Percentiles rank a stretch among this genome's conserved stretches.
phyloP scores from a whole-genome alignment of 2,113 vertebrate genomes.

The Vidua macroura region DNA sequence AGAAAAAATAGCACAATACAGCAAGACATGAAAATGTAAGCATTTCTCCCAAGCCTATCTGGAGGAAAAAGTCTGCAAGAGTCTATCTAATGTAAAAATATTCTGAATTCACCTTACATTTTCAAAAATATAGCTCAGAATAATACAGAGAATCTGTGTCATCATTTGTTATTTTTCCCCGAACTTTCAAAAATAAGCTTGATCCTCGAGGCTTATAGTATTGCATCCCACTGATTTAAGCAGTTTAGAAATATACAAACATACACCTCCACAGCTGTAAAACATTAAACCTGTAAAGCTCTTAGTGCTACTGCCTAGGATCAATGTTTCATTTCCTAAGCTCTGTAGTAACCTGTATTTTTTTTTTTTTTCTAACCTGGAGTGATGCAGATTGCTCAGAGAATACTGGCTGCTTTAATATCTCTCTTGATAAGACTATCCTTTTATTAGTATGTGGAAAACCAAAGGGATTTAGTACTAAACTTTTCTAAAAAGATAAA shows the following conservation, averaged over 20 bases:
- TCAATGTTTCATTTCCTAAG: conserved; percentile 12
- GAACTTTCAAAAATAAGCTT: conserved; percentile 4
- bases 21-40: not conserved
- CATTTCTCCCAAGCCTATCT: not conserved
- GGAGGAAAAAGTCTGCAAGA: not conserved
- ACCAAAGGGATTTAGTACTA: not conserved
- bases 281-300: conserved; percentile 20
- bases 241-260: conserved; percentile 5
- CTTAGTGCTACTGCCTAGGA: not conserved
- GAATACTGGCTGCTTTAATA: not conserved
- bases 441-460: not conserved
- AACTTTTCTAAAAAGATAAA: not conserved
- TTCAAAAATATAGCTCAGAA: not conserved
- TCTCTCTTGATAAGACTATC: not conserved
- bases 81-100: not conserved
- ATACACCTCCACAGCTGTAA: not conserved
- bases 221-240: not conserved
- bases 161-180: not conserved
- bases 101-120: not conserved
- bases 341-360: not conserved
- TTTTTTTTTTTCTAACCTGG: not conserved
- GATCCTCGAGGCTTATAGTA: not conserved
- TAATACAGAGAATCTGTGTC: not conserved
- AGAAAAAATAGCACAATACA: not conserved
- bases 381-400: not conserved